Base-by-base conservation (phyloP, 2,888 invertebrate genomes). In the Atrina japonica region DNA sequence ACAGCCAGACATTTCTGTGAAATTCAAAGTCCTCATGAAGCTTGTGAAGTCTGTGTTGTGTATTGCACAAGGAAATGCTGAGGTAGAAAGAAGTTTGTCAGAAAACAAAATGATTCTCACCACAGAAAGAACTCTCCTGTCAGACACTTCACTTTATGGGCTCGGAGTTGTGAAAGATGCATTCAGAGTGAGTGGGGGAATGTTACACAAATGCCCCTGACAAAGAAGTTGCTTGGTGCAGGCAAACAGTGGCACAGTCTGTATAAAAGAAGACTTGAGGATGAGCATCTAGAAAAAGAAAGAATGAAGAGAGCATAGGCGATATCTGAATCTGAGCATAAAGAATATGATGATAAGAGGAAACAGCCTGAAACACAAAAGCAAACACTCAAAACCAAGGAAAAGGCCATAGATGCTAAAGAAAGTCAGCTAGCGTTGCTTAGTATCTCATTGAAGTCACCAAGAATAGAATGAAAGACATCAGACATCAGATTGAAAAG, bases 101-200 rank as follows among this genome's bases (percentile, higher is more conserved):
- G 59, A 59, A 41, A 59, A 75, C 35, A 75, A 74, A 45, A 70
- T 60, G 29, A 50, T 75, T 60, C 45, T 65, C 2, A 55, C 56
- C 27, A 63, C 50, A 43, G 70, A 75, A 55, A 70, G 70, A 45
- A 61, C 74, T 29, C 40, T 65, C n/a, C 56, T 70, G 35, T 61
- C 70, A 52, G 68, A 75, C 23, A 30, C 56, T 1, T 65, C 70
- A 18, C 25, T 74, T 25, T 67, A 74, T 74, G 70, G 67, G 11
- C 59, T 74, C 1, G 63, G 66, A 56, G 61, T 50, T 16, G 69
- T 66, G 5, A 47, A 47, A 21, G 47, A 47, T 47, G 47, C 47
- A 9, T 3, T 47, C n/a, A 65, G 60, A 47, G 49, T 68, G 41
- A 65, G 53, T 45, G 35, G 6, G 66, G 69, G 30, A 45, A 35